Percentiles rank a stretch among this genome's conserved stretches.
These are phyloP conservation scores for Anhinga anhinga DNA, from an alignment of 2,113 vertebrate genomes.

Conservation along the genomic window DNA sequence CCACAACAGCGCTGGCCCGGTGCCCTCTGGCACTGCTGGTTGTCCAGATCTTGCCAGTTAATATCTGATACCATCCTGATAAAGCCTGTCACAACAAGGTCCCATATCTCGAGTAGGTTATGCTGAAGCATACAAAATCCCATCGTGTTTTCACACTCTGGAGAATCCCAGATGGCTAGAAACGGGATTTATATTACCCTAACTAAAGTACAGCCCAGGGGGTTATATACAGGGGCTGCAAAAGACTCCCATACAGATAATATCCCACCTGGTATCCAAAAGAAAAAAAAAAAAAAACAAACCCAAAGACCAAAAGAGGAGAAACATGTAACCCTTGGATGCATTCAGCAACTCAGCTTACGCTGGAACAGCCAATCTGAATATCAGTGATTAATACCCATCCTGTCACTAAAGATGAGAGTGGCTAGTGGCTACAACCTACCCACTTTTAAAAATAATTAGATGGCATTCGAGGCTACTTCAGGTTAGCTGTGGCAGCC, in stretches of 20 bases:
- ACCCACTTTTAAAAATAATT: neutral
- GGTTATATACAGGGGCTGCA: neutral
- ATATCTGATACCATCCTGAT: neutral
- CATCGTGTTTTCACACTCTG: neutral
- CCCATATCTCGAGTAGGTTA: neutral
- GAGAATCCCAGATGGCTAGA: neutral
- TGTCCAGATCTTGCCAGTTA: neutral
- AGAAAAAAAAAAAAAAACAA: too few species aligned
- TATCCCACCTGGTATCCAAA: neutral
- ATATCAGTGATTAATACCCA: neutral
- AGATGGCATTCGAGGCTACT: neutral
- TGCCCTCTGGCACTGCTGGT: neutral
- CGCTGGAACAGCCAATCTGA: neutral
- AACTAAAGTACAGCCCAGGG: neutral
- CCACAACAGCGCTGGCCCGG: neutral
- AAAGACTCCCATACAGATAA: neutral
- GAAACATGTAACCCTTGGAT: neutral
- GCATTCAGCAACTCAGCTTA: neutral
- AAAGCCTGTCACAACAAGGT: neutral
- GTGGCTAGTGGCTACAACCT: neutral
- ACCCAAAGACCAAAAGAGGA: neutral
- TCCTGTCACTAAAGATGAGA: neutral
- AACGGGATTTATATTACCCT: neutral
- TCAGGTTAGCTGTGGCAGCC: neutral
- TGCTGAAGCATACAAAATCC: neutral